phyloP scores from a whole-genome alignment of 2,797 vertebrate species.

The Poecile montanus region DNA sequence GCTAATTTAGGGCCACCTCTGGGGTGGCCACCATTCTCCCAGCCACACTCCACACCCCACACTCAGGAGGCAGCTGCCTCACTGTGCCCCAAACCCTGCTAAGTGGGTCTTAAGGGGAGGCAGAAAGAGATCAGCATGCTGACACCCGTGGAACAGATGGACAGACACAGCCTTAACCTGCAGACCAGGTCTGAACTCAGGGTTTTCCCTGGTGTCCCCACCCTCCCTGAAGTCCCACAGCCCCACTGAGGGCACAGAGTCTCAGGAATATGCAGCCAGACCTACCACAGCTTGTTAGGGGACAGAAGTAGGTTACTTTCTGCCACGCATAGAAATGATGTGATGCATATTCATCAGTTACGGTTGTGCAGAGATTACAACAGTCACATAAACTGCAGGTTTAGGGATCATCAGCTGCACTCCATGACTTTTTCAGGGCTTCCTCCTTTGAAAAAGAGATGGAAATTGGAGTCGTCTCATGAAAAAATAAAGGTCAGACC shows the following conservation, averaged over 20 bases:
- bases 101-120: background rate
- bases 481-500: background rate
- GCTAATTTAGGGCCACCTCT: background rate
- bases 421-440: constrained; percentile 34
- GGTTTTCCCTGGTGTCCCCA: background rate
- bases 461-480: background rate
- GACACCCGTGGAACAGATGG: background rate
- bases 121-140: background rate
- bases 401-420: constrained; percentile 19
- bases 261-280: background rate
- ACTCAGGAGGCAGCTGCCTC: background rate
- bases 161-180: background rate
- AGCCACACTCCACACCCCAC: too few relatives aligned
- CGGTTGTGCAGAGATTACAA: background rate
- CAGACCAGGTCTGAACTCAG: background rate
- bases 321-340: constrained; percentile 17
- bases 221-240: background rate
- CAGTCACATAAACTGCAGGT: constrained; percentile 40
- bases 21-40: background rate
- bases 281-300: background rate
- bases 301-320: constrained; percentile 61
- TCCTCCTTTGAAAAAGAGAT: background rate
- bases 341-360: constrained; percentile 65
- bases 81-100: background rate
- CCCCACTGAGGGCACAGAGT: background rate